Conservation (phyloP, 2,797 vertebrate genomes). For the Chelmon rostratus region DNA sequence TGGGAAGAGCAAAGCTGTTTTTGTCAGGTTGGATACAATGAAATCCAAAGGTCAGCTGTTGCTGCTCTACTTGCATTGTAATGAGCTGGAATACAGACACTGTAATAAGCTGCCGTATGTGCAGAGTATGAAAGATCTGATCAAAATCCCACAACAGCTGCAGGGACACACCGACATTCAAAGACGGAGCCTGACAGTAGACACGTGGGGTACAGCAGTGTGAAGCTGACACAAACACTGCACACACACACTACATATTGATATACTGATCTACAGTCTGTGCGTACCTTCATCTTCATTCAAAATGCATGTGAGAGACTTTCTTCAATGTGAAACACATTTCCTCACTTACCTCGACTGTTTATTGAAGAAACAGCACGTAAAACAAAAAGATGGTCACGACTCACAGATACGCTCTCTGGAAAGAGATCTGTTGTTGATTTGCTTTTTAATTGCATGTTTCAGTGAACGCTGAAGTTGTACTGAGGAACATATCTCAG, state of each 20-base stretch:
- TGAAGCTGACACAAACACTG: neutral
- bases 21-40: neutral
- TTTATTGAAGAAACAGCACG: neutral
- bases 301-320: neutral
- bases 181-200: neutral
- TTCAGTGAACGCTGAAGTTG: neutral
- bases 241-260: neutral
- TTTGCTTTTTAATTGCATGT: too few species aligned
- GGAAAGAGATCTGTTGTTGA: too few species aligned
- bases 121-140: neutral
- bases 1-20: neutral
- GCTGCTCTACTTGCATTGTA: neutral
- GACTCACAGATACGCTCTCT: too few species aligned
- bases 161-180: neutral
- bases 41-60: neutral
- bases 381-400: too few species aligned
- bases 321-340: conserved; percentile 5
- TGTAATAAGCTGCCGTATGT: neutral
- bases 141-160: neutral
- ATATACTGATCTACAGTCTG: conserved; percentile 8
- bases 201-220: neutral
- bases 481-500: neutral
- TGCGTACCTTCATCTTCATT: neutral
- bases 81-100: conserved; percentile 8
- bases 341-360: neutral